These are phyloP conservation scores for Poecilia velifera DNA, from an alignment of 2,797 vertebrate genomes.

Conservation along the genomic window DNA sequence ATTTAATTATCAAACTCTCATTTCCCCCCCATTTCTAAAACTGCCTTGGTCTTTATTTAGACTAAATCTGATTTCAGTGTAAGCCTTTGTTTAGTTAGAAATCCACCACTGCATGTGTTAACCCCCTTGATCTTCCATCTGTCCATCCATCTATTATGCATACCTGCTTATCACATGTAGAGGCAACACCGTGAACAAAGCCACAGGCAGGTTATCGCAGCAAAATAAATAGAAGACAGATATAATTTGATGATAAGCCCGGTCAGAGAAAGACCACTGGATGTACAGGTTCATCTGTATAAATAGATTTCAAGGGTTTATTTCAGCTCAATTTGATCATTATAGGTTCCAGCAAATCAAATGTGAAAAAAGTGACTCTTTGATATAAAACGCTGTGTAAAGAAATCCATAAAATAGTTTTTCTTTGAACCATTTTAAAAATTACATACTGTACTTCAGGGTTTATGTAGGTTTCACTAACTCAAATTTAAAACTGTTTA, in stretches of 20 bases:
- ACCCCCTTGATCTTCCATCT: constrained; percentile 28
- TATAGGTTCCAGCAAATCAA: not conserved
- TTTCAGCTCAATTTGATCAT: not conserved
- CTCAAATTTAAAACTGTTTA: no score
- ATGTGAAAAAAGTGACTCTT: not conserved
- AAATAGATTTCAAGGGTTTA: not conserved
- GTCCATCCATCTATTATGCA: constrained; percentile 38
- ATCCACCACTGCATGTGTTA: constrained; percentile 20
- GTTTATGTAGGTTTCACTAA: no score
- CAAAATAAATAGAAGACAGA: constrained; percentile 12
- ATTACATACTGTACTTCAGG: no score
- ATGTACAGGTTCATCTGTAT: not conserved
- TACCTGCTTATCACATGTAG: constrained; percentile 47
- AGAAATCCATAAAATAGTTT: not conserved
- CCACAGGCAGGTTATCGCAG: constrained; percentile 4
- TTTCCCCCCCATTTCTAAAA: constrained; percentile 5
- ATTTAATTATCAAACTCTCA: constrained; percentile 4
- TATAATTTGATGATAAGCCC: constrained; percentile 4
- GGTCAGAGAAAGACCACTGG: not conserved
- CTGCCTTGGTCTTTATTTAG: constrained; percentile 3
- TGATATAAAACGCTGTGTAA: not conserved
- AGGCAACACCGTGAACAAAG: constrained; percentile 22
- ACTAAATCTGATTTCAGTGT: constrained; percentile 26
- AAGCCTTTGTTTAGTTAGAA: constrained; percentile 32
- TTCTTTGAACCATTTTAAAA: not conserved